phyloP scores from a whole-genome alignment of 2,888 invertebrate genomes.

The Calameuta filiformis region DNA sequence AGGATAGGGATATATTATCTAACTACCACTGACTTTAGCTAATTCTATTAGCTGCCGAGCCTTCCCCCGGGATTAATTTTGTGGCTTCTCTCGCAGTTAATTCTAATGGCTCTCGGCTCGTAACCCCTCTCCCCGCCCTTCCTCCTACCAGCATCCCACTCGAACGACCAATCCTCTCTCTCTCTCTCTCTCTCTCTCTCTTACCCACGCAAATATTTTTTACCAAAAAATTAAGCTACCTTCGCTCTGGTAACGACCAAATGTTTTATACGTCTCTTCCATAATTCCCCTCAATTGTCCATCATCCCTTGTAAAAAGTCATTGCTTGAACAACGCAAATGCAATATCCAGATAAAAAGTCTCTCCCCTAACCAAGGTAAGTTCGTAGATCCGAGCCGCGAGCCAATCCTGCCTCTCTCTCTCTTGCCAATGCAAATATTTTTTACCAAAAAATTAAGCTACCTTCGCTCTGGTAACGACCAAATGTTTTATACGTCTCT shows the following conservation, averaged over 20 bases:
- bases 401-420: no score
- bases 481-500: not conserved
- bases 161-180: not conserved
- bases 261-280: no score
- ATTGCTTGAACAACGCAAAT: no score
- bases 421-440: not conserved
- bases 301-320: no score
- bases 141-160: not conserved
- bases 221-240: not conserved
- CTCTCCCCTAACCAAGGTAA: no score
- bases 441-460: not conserved
- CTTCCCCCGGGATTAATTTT: conserved; percentile 40
- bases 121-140: not conserved
- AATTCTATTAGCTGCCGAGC: conserved; percentile 35
- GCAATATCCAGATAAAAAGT: no score
- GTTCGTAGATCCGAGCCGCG: not conserved
- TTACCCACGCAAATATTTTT: not conserved
- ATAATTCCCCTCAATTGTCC: no score
- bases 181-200: not conserved
- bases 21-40: conserved; percentile 33
- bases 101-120: conserved; percentile 14
- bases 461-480: not conserved
- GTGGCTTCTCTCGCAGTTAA: conserved; percentile 20
- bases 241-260: no score
- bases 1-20: conserved; percentile 24